Evolutionary conservation across 2,888 invertebrate genomes (phyloP), one percentile per base, ranked within the genome.

Genomic region (Chelonus formosanus): DNA sequence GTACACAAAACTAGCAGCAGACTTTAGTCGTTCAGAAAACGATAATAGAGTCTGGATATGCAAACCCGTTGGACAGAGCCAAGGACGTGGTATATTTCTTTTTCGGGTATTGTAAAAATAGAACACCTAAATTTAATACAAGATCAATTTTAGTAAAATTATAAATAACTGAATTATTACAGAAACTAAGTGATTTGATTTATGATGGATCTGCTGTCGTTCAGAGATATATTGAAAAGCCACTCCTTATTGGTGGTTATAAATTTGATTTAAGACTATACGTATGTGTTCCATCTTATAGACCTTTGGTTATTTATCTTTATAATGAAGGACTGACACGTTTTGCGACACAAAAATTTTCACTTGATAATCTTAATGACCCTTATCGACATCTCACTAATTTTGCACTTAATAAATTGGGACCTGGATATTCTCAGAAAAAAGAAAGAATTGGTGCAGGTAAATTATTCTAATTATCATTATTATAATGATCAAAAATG

Each of bases 241-340:
- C 93, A 0, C 85, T 92, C 61, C 86, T 93, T 8, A 90, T 96
- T 71, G 95, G 94, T 2, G 95, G 94, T 2, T 94, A 95, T 86
- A 97, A 97, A 85, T 97, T 96, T 85, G 97, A 97, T 85, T 87
- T 97, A 45, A 87, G 97, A 36, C 85, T 97, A 32, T 97, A 97
- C 85, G 95, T 95, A 6, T 93, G 94, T 78, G 92, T 97, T 59
- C 93, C 96, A 0, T 93, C 92, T 0, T 94, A 94, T 79, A 90
- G 92, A 71, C 97, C 96, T 0, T 87, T 96, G 4, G 90, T 93
- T 0, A 90, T 96, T 50, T 97, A 97, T 81, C 87, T 96, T 83
- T 96, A 95, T 81, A 90, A 92, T 56, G 95, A 96, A 79, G 96
- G 97, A 4, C 85, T 97, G 48, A 93, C 91, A 7, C 87, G 92